Conservation (phyloP, 2,113 vertebrate species). For the Miniopterus natalensis region DNA sequence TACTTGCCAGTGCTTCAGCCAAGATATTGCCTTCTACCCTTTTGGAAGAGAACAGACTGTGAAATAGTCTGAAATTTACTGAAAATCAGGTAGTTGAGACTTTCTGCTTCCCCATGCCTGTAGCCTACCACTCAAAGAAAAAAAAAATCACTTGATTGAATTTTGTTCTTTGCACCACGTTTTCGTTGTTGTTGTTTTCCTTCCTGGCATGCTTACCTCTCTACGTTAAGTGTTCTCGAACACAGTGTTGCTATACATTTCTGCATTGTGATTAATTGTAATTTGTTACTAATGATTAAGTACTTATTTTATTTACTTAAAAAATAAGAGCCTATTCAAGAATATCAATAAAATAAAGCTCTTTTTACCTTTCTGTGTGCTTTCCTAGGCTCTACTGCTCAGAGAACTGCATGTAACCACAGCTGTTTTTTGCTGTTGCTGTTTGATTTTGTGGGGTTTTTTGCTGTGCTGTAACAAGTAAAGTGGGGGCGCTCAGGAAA, state of each 20-base stretch:
- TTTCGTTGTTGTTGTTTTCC: neutral
- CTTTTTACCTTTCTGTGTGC: neutral
- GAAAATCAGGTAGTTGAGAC: neutral
- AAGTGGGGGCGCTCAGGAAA: neutral
- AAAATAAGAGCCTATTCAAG: conserved; percentile 38
- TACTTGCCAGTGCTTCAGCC: neutral
- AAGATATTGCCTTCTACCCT: neutral
- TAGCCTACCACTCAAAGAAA: neutral
- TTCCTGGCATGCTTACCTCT: neutral
- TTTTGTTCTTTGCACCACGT: neutral
- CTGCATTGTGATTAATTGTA: neutral
- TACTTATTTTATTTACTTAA: conserved; percentile 55
- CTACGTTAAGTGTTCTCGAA: neutral
- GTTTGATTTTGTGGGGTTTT: neutral
- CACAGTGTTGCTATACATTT: neutral
- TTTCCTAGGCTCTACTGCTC: neutral
- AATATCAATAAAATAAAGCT: conserved; percentile 10
- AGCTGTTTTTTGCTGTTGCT: neutral
- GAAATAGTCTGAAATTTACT: neutral
- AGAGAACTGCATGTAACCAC: neutral
- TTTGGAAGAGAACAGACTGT: neutral
- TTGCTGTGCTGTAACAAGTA: neutral
- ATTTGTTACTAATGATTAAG: conserved; percentile 42
- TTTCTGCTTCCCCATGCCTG: neutral
- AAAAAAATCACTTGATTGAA: conserved; percentile 18